A percentile compares a stretch with the other conserved stretches of the same genome.
Evolutionary conservation across 2,888 invertebrate genomes (phyloP).

Genomic region (Rhyacophila evoluta): DNA sequence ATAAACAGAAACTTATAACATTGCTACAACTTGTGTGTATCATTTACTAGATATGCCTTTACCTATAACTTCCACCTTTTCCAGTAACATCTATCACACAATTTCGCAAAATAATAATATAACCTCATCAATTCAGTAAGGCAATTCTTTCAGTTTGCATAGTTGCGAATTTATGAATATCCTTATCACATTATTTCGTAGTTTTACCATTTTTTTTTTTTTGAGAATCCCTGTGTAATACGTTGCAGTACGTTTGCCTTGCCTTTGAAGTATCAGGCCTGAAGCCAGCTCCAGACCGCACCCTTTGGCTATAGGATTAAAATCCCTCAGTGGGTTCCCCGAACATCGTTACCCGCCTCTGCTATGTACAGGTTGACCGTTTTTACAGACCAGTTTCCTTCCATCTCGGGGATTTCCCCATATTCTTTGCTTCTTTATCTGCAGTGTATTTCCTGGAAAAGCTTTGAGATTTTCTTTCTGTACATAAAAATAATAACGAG

Average conservation of each 20-base stretch:
- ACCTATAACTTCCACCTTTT: too few species aligned
- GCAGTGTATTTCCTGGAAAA: not conserved
- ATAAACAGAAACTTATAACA: too few species aligned
- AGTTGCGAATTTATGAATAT: too few species aligned
- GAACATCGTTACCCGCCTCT: not conserved
- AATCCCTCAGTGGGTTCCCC: conserved; percentile 9
- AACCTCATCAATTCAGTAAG: too few species aligned
- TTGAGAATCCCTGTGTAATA: not conserved
- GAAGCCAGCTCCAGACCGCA: not conserved
- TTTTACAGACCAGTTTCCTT: conserved; percentile 1
- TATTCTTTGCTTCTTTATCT: not conserved
- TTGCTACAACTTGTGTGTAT: too few species aligned
- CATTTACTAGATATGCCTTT: too few species aligned
- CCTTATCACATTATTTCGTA: too few species aligned
- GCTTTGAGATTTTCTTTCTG: not conserved
- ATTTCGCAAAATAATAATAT: too few species aligned
- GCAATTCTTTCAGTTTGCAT: too few species aligned
- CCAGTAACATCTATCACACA: too few species aligned
- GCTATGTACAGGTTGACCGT: not conserved
- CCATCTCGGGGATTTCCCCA: not conserved
- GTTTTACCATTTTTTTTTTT: too few species aligned
- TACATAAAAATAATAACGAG: too few species aligned
- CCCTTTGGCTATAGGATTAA: conserved; percentile 12
- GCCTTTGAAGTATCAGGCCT: not conserved
- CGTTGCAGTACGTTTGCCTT: not conserved